Evolutionary conservation across 2,888 invertebrate species (phyloP).

Genomic region (Clitarchus hookeri): DNA sequence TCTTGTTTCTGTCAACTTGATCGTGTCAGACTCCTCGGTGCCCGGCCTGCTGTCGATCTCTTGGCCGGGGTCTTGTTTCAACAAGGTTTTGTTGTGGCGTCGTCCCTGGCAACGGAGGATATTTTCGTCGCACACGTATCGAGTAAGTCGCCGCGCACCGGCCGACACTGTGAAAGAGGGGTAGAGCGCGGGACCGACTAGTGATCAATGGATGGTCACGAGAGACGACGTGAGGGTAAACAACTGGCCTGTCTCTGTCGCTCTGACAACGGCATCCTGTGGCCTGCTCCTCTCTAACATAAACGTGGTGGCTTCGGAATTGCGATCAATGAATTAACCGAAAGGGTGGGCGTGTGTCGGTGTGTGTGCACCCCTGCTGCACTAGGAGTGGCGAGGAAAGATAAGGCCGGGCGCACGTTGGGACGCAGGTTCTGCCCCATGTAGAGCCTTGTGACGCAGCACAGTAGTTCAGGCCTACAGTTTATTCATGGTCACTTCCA

Average conservation of each 20-base stretch:
- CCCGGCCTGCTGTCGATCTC: not conserved
- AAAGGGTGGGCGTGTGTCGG: no score
- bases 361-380: not conserved
- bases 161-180: not conserved
- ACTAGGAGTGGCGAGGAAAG: no score
- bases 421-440: no score
- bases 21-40: no score
- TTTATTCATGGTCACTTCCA: no score
- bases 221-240: not conserved
- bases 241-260: not conserved
- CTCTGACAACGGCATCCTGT: not conserved
- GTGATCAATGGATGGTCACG: not conserved
- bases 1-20: not conserved
- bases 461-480: no score
- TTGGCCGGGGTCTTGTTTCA: constrained; percentile 8
- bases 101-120: not conserved
- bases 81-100: constrained; percentile 14
- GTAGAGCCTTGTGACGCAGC: no score
- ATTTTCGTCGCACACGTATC: not conserved
- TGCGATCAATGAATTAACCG: not conserved
- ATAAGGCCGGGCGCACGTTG: no score
- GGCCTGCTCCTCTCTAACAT: not conserved
- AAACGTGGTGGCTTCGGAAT: not conserved
- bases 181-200: not conserved
- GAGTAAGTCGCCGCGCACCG: not conserved